Conservation (phyloP, 2,113 vertebrate species). For the Polyodon spathula region DNA sequence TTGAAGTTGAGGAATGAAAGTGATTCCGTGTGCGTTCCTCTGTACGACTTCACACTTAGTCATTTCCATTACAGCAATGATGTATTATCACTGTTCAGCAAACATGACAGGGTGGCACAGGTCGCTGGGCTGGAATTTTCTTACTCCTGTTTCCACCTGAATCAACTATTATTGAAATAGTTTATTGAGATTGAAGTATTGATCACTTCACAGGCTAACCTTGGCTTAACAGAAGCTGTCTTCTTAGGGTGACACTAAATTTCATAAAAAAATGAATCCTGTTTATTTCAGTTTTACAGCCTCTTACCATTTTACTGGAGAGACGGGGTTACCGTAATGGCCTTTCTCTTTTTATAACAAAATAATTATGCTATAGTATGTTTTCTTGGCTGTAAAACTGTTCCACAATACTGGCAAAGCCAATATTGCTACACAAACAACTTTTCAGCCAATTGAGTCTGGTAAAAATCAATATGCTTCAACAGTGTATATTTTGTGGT, state of each 20-base stretch:
- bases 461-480: conserved; percentile 80
- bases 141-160: conserved; percentile 58
- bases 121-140: conserved; percentile 57
- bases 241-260: conserved; percentile 49
- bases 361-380: conserved; percentile 90
- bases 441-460: conserved; percentile 95
- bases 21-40: conserved; percentile 22
- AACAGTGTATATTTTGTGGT: conserved; percentile 66
- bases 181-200: conserved; percentile 91
- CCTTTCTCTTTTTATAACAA: conserved; percentile 81
- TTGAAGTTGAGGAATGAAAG: conserved; percentile 47
- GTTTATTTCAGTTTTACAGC: conserved; percentile 62
- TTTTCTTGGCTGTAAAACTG: conserved; percentile 57
- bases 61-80: conserved; percentile 66
- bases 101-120: conserved; percentile 63
- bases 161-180: conserved; percentile 73
- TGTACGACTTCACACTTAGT: conserved; percentile 36
- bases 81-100: conserved; percentile 53
- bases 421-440: conserved; percentile 95
- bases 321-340: conserved; percentile 76
- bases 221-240: conserved; percentile 58
- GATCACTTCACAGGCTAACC: conserved; percentile 67
- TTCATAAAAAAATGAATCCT: conserved; percentile 53
- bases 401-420: conserved; percentile 82
- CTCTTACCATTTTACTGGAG: conserved; percentile 54